phyloP scores from a whole-genome alignment of 2,888 invertebrate genomes.

The Cinara cedri region DNA sequence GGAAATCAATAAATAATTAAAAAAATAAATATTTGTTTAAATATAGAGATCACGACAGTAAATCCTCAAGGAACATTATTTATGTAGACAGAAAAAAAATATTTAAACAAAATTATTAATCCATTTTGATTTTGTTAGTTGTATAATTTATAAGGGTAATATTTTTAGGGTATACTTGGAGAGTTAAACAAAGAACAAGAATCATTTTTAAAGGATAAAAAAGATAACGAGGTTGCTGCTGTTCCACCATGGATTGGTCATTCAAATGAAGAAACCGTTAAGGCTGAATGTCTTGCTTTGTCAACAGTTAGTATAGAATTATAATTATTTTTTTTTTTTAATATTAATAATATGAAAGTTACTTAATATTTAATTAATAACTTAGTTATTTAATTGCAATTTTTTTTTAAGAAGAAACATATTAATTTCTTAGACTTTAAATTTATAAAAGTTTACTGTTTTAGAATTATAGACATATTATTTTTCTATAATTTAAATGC shows the following conservation, averaged over 20 bases:
- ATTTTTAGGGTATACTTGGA: slow-evolving; percentile 85
- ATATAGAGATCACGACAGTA: too few relatives aligned
- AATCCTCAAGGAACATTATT: neutral
- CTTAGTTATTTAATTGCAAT: neutral
- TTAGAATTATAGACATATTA: too few relatives aligned
- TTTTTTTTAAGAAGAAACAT: too few relatives aligned
- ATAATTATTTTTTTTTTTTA: neutral
- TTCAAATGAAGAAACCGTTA: slow-evolving; percentile 90
- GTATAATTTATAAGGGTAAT: slow-evolving; percentile 25
- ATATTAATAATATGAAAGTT: neutral
- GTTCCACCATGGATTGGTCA: slow-evolving; percentile 95
- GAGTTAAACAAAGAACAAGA: slow-evolving; percentile 98
- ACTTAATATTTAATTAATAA: neutral
- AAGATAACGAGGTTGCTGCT: slow-evolving; percentile 71
- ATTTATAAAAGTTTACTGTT: too few relatives aligned
- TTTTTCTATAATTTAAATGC: too few relatives aligned
- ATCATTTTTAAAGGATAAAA: slow-evolving; percentile 89
- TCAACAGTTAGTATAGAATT: slow-evolving; percentile 72
- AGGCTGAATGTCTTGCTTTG: slow-evolving; percentile 92
- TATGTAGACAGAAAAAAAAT: neutral
- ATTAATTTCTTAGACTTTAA: too few relatives aligned
- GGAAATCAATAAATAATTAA: too few relatives aligned
- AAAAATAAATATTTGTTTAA: too few relatives aligned
- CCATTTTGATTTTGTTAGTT: neutral
- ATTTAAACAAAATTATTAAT: too few relatives aligned